Conservation (phyloP, 2,888 invertebrate genomes). For the Agrotis segetum region DNA sequence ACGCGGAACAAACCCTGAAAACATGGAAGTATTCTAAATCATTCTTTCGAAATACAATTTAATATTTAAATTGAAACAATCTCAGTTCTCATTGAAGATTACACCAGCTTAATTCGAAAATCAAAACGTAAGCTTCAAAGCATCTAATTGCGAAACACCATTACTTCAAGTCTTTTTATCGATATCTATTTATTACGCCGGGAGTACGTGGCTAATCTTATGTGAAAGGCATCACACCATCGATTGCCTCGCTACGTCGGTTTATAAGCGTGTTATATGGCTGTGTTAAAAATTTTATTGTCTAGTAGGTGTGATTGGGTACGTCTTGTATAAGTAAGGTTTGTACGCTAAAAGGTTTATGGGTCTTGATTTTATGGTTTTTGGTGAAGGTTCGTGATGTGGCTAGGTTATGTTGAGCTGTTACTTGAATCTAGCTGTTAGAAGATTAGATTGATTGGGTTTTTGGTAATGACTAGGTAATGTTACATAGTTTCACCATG, state of each 20-base stretch:
- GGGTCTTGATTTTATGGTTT: conserved; percentile 24
- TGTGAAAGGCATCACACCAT: conserved; percentile 64
- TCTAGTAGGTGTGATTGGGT: conserved; percentile 61
- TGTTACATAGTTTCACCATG: too few species aligned
- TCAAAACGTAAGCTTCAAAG: conserved; percentile 10
- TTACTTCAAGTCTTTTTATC: conserved; percentile 46
- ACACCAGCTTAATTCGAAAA: conserved; percentile 14
- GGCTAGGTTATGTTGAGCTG: conserved; percentile 12
- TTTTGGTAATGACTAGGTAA: conserved; percentile 13
- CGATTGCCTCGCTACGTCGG: conserved; percentile 39
- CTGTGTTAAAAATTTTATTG: conserved; percentile 65
- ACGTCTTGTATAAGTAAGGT: conserved; percentile 24
- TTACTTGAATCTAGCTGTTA: conserved; percentile 20
- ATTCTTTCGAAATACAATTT: not conserved
- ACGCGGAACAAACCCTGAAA: too few species aligned
- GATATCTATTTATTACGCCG: conserved; percentile 50
- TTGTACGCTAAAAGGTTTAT: conserved; percentile 32
- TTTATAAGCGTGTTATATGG: conserved; percentile 61
- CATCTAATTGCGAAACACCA: conserved; percentile 56
- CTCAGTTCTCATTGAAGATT: conserved; percentile 16
- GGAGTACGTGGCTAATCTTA: conserved; percentile 58
- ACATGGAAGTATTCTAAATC: not conserved
- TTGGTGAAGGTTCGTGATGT: rapidly evolving
- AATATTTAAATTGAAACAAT: not conserved
- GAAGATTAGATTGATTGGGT: conserved; percentile 21